Conservation (phyloP, 2,797 vertebrate species). For the Dallia pectoralis region DNA sequence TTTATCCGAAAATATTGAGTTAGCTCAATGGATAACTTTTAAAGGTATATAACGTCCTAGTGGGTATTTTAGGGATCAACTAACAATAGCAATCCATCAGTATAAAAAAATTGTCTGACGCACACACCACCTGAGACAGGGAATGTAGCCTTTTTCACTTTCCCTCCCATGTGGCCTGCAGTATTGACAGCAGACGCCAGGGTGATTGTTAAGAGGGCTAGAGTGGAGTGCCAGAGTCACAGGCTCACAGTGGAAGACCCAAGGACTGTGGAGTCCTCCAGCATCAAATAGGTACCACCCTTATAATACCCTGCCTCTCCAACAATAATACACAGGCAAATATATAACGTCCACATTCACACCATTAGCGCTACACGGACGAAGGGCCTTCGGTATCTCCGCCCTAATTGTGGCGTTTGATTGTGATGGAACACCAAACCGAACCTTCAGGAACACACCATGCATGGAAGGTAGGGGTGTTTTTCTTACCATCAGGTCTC, state of each 20-base stretch:
- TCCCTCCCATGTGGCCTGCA: conserved; percentile 18
- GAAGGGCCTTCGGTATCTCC: conserved; percentile 84
- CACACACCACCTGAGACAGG: no score
- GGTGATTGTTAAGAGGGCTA: conserved; percentile 83
- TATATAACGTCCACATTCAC: not conserved
- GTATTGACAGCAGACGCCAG: conserved; percentile 84
- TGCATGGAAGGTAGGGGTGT: conserved; percentile 80
- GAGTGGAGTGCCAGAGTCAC: conserved; percentile 86
- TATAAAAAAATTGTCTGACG: no score
- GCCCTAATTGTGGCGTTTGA: conserved; percentile 85
- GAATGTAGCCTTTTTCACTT: no score
- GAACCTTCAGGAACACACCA: conserved; percentile 87
- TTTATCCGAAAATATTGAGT: no score
- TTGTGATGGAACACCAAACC: conserved; percentile 84
- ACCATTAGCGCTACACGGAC: conserved; percentile 81
- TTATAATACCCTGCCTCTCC: not conserved
- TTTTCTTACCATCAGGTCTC: not conserved
- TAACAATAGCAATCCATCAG: no score
- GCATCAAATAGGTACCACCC: conserved; percentile 78
- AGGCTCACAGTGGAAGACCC: conserved; percentile 85
- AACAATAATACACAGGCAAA: not conserved
- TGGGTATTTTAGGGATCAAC: no score
- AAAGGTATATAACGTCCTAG: no score
- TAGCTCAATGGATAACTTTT: no score
- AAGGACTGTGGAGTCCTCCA: conserved; percentile 83